phyloP scores from a whole-genome alignment of 2,113 vertebrate genomes.

The Hippocampus barbouri region DNA sequence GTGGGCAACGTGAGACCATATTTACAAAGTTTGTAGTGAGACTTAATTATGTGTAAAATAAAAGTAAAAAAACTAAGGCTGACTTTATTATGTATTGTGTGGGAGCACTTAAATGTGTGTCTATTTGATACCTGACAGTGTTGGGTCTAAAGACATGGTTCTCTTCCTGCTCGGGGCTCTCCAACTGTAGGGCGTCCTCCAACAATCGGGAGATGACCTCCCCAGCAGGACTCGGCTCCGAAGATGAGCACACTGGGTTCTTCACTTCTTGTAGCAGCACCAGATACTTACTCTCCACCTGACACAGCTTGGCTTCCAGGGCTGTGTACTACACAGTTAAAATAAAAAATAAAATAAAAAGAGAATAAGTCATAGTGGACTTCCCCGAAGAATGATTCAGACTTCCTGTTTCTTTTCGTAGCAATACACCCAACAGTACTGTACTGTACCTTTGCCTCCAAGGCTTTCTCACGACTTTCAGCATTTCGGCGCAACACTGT shows the following conservation, averaged over 20 bases:
- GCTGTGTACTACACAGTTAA: constrained; percentile 74
- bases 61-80: too few species aligned
- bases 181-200: constrained; percentile 89
- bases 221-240: constrained; percentile 77
- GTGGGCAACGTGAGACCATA: too few species aligned
- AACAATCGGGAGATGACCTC: constrained; percentile 88
- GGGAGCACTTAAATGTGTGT: neutral
- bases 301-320: constrained; percentile 92
- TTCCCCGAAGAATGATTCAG: constrained; percentile 22
- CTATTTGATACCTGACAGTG: constrained; percentile 81
- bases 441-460: constrained; percentile 91
- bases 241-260: constrained; percentile 82
- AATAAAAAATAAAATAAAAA: neutral
- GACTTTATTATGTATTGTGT: neutral
- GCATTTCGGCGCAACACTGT: constrained; percentile 86
- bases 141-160: constrained; percentile 83
- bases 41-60: too few species aligned
- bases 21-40: too few species aligned
- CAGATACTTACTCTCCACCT: constrained; percentile 95
- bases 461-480: constrained; percentile 82
- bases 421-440: neutral
- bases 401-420: constrained; percentile 50
- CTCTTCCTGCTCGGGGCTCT: constrained; percentile 80
- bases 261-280: constrained; percentile 93
- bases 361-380: constrained; percentile 13